Base-by-base conservation (phyloP, 2,888 invertebrate species). In the Tholera decimalis region DNA sequence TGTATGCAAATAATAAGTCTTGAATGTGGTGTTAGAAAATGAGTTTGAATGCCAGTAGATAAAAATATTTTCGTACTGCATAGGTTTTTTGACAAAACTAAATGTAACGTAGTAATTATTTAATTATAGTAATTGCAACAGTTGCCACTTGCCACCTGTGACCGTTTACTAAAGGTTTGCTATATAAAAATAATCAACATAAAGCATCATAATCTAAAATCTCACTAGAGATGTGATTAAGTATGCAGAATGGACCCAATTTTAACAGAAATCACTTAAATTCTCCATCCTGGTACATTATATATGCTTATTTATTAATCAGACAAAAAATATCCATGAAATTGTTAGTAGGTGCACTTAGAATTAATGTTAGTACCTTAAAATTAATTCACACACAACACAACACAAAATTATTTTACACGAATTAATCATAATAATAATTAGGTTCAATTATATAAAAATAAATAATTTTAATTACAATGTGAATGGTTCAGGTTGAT, bases 141-240 rank as follows among this genome's bases (percentile, higher is more conserved):
- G 67, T 33, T 44, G 22, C 15, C 22, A 68, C 11, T 22, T 22
- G 43, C 22, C 66, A 65, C 26, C 30, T 66, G 74, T 44, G 7
- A 39, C 26, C 22, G 8, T 18, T 33, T 39, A 26, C 11, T n/a
- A n/a, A 30, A 24, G 39, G n/a, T n/a, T n/a, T 58, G 2, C 1
- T 18, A n/a, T 39, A n/a, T 26, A 33, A 30, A 37, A 20, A 35
- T 2, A n/a, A 37, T 26, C 8, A 6, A 26, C 5, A 6, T 11
- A 1, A 46, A 46, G 30, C 3, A 1, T 5, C 20, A 24, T 3
- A 37, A 9, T 44, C 4, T 7, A 13, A 46, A n/a, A n/a, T 6
- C n/a, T n/a, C 3, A n/a, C 2, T 5, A 28, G 22, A 30, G 5
- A 18, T 49, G 6, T 2, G 1, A 43, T 15, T n/a, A 49, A 22